These are phyloP conservation scores for Eclectus roratus DNA, from an alignment of 2,113 vertebrate species.

Conservation along the genomic window DNA sequence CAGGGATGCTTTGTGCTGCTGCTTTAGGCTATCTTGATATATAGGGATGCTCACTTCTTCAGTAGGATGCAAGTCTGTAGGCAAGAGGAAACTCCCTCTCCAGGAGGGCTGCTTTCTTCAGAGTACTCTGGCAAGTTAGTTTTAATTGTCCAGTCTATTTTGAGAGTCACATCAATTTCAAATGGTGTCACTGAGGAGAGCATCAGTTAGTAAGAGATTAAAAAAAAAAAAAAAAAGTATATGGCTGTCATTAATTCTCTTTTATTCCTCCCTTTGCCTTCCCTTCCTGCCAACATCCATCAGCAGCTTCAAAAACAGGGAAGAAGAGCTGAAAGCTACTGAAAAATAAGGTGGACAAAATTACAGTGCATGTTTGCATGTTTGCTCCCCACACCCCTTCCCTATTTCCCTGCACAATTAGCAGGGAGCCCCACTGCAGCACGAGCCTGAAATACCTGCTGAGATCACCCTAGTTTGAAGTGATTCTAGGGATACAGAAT, in stretches of 20 bases:
- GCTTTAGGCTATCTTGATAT: background rate
- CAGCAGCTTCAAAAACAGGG: background rate
- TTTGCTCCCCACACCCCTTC: background rate
- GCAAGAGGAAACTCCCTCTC: background rate
- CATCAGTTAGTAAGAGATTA: background rate
- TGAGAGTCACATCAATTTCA: background rate
- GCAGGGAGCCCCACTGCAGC: background rate
- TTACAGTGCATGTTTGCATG: background rate
- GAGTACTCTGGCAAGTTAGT: background rate
- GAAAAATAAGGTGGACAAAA: background rate
- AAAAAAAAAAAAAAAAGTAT: no score
- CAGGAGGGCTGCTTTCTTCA: background rate
- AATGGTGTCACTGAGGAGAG: background rate
- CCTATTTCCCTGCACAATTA: background rate
- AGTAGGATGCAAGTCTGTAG: background rate
- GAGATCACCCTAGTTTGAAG: background rate
- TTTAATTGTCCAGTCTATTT: background rate
- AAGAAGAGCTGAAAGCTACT: background rate
- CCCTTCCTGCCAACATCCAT: background rate
- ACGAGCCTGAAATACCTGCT: background rate
- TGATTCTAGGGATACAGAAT: background rate
- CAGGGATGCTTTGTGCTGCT: background rate
- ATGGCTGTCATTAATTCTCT: slow-evolving; percentile 15
- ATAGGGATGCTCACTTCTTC: background rate
- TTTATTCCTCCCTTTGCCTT: background rate